These are phyloP conservation scores for Propithecus coquereli DNA, from an alignment of 2,113 vertebrate species.

Conservation along the genomic window DNA sequence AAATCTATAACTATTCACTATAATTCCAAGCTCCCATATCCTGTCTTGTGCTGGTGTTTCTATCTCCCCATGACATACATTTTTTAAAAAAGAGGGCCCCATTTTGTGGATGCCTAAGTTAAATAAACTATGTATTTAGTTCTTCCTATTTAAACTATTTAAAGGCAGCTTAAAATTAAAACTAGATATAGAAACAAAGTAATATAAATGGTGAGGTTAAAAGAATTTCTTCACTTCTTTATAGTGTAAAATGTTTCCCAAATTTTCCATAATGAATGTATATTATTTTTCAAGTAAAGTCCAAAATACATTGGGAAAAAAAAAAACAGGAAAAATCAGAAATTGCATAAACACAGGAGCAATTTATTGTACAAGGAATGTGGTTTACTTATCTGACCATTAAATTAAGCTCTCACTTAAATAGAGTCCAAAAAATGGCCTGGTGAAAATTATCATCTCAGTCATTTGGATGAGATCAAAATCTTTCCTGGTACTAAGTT, in stretches of 20 bases:
- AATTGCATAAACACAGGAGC: neutral
- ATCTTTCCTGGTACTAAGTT: neutral
- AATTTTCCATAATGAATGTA: neutral
- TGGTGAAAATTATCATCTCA: neutral
- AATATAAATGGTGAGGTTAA: neutral
- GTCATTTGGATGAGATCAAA: neutral
- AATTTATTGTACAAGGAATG: neutral
- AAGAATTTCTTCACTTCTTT: neutral
- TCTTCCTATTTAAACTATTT: slow-evolving; percentile 11
- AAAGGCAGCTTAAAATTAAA: neutral
- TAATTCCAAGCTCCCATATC: neutral
- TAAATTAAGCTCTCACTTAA: neutral
- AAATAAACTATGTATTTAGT: neutral
- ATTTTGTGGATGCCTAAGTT: neutral
- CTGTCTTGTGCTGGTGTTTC: neutral
- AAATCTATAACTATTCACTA: neutral
- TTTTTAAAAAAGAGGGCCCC: neutral
- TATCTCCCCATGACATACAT: neutral
- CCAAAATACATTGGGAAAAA: neutral
- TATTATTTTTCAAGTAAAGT: slow-evolving; percentile 7
- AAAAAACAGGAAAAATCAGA: neutral
- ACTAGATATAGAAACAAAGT: neutral
- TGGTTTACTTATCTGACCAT: neutral
- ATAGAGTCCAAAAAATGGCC: neutral
- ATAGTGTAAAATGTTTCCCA: neutral